Base-by-base conservation (phyloP, 2,797 vertebrate species). In the Kryptopterus vitreolus region DNA sequence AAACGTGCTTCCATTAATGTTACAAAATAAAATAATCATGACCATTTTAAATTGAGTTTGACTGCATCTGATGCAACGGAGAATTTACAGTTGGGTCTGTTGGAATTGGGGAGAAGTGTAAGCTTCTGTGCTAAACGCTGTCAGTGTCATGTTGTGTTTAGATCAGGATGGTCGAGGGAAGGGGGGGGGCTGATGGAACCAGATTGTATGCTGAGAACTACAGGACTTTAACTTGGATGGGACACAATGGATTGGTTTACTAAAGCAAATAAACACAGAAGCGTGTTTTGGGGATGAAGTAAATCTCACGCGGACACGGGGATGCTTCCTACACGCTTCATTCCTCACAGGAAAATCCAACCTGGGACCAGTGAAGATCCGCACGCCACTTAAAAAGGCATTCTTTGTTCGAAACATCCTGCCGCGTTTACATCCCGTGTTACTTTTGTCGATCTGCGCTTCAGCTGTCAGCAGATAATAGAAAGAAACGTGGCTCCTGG, bases 1-100 rank as follows among this genome's bases (percentile, higher is more conserved):
- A 93, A 94, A 95, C 95, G 93, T 93, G 93, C 95, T 92, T 95
- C 95, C 96, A 95, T 96, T 95, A 96, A 96, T 92, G 94, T 93
- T 91, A 90, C 95, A 92, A 92, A 95, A 96, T 96, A 95, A 96
- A 96, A 96, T 96, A 97, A 96, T 96, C 94, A 97, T 96, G 95
- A 96, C 93, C 93, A 88, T 94, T 96, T 95, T 94, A 93, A 94
- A 92, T 90, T 92, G 91, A 90, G 92, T 93, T 92, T 90, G 89
- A 88, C 88, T 92, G 92, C 93, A 93, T 87, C 89, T 83, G 90
- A 92, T 86, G 86, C 85, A 82, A 87, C 82, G 66, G 92, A 92
- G 93, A 91, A 89, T 92, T 93, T 90, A 86, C 88, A 90, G 89
- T 90, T 52, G 62, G 88, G 86, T 91, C 91, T 88, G 88, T 85